phyloP scores from a whole-genome alignment of 64 coral and sea anemone species.

The Actinia tenebrosa region DNA sequence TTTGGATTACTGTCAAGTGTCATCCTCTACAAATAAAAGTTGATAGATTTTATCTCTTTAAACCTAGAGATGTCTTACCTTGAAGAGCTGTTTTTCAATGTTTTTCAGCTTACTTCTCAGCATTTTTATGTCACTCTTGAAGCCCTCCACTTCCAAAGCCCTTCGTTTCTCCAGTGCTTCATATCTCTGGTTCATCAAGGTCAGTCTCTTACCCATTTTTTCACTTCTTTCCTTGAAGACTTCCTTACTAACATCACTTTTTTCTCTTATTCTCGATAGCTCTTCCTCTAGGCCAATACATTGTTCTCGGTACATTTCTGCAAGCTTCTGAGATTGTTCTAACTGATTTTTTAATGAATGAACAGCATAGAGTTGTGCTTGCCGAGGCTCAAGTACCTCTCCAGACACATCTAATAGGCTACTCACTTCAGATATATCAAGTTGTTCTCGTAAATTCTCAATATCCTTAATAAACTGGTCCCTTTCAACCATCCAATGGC shows the following conservation, averaged over 20 bases:
- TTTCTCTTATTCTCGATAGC: slow-evolving; percentile 79
- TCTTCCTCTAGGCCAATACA: slow-evolving; percentile 97
- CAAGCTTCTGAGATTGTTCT: slow-evolving; percentile 95
- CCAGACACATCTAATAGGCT: slow-evolving; percentile 77
- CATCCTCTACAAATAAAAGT: no score
- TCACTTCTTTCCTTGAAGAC: slow-evolving; percentile 95
- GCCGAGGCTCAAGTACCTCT: slow-evolving; percentile 73
- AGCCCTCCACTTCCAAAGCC: slow-evolving; percentile 91
- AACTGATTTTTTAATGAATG: slow-evolving; percentile 90
- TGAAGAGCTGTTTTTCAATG: slow-evolving; percentile 97
- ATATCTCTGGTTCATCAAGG: slow-evolving; percentile 90
- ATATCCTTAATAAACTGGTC: slow-evolving; percentile 88
- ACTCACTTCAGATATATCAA: slow-evolving; percentile 72
- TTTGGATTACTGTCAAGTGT: no score
- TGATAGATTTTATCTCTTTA: no score
- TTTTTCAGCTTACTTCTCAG: slow-evolving; percentile 89
- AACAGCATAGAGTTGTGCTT: slow-evolving; percentile 70
- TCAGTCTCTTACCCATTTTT: slow-evolving; percentile 89
- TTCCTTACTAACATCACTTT: slow-evolving; percentile 94
- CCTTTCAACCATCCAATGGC: slow-evolving; percentile 96
- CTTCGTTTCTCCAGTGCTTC: slow-evolving; percentile 88
- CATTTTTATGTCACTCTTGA: slow-evolving; percentile 95
- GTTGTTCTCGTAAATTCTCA: slow-evolving; percentile 79
- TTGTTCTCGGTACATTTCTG: slow-evolving; percentile 98
- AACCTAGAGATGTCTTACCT: slow-evolving; percentile 40